Evolutionary conservation across 2,888 invertebrate genomes (phyloP).

Genomic region (Hirtodrosophila cameraria): DNA sequence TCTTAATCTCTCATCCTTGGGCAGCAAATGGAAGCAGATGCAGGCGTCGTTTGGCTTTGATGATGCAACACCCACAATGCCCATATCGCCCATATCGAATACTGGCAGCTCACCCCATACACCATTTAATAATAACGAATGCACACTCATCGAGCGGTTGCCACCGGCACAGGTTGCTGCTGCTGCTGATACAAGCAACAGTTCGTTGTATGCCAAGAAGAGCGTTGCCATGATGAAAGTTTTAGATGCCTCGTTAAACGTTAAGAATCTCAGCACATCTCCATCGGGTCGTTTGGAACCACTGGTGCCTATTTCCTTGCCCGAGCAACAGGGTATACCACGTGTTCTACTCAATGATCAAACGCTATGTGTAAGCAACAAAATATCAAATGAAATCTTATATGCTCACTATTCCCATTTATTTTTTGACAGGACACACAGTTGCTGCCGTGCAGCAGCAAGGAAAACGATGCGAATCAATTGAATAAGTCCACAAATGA

Average conservation of each 20-base stretch:
- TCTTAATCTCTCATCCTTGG: constrained; percentile 63
- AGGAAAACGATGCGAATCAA: constrained; percentile 28
- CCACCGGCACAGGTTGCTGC: constrained; percentile 9
- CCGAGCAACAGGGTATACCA: constrained; percentile 21
- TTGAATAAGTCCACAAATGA: constrained; percentile 22
- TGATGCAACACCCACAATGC: constrained; percentile 19
- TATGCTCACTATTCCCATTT: background rate
- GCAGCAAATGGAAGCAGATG: constrained; percentile 78
- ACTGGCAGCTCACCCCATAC: constrained; percentile 55
- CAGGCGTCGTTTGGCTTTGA: constrained; percentile 71
- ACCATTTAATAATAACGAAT: constrained; percentile 70
- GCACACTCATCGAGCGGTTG: constrained; percentile 67
- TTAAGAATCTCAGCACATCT: constrained; percentile 81
- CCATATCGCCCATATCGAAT: constrained; percentile 24
- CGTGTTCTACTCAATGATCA: constrained; percentile 54
- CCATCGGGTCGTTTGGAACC: constrained; percentile 83
- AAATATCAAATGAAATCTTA: too few relatives aligned
- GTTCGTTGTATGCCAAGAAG: constrained; percentile 57
- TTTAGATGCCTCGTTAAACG: constrained; percentile 76
- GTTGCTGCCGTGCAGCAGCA: background rate
- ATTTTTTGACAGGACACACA: constrained; percentile 34
- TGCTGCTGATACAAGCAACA: constrained; percentile 30
- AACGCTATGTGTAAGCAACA: constrained; percentile 37
- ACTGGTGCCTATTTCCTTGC: constrained; percentile 57
- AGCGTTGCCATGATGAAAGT: constrained; percentile 78